Conservation (phyloP, 2,113 vertebrate species). For the Trematomus loennbergii region DNA sequence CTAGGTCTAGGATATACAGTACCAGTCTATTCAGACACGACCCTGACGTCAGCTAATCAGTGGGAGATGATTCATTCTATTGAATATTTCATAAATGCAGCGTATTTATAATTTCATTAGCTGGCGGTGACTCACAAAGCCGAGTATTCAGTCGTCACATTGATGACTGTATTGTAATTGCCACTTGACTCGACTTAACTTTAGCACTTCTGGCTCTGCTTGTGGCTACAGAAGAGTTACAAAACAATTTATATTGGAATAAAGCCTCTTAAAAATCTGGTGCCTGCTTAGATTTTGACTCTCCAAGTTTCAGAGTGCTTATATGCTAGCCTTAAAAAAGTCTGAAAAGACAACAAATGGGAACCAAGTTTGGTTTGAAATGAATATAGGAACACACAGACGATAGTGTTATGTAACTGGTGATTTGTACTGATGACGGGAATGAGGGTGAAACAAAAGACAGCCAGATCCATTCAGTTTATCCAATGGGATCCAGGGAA, state of each 20-base stretch:
- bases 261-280: slow-evolving; percentile 17
- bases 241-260: slow-evolving; percentile 12
- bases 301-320: slow-evolving; percentile 26
- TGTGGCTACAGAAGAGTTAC: slow-evolving; percentile 8
- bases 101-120: slow-evolving; percentile 61
- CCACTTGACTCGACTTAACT: slow-evolving; percentile 50
- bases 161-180: slow-evolving; percentile 46
- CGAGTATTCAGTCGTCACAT: slow-evolving; percentile 38
- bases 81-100: slow-evolving; percentile 63
- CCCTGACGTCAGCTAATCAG: slow-evolving; percentile 35
- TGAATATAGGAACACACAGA: background rate
- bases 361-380: slow-evolving; percentile 27
- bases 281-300: slow-evolving; percentile 22
- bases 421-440: slow-evolving; percentile 25
- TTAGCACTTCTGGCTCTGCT: slow-evolving; percentile 26
- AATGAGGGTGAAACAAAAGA: slow-evolving; percentile 49
- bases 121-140: slow-evolving; percentile 55
- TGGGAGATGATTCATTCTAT: slow-evolving; percentile 34
- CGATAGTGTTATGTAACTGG: slow-evolving; percentile 17
- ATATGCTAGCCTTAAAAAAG: slow-evolving; percentile 1
- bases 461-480: slow-evolving; percentile 22
- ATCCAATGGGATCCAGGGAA: slow-evolving; percentile 43
- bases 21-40: slow-evolving; percentile 34
- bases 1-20: slow-evolving; percentile 34
- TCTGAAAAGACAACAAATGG: slow-evolving; percentile 21